Evolutionary conservation across 2,797 vertebrate genomes (phyloP).

Genomic region (Lepus townsendii): DNA sequence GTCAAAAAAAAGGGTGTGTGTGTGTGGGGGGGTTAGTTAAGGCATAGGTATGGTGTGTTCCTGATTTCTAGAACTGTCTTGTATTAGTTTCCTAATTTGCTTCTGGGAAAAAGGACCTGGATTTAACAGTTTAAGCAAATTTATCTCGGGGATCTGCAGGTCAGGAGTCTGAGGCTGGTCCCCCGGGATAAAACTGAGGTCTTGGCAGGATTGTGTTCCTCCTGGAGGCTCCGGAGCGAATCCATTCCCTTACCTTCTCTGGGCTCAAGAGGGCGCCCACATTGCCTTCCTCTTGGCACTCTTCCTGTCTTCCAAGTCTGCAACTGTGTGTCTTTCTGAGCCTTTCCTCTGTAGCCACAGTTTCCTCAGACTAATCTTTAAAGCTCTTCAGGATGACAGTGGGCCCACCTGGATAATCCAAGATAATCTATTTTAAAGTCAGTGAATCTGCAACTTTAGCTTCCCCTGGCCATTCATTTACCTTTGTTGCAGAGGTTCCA

Average conservation of each 20-base stretch:
- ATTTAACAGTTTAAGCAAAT: background rate
- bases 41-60: background rate
- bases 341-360: background rate
- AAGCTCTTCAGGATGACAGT: background rate
- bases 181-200: background rate
- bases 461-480: background rate
- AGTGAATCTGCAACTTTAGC: background rate
- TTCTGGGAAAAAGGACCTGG: background rate
- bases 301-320: background rate
- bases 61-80: constrained; percentile 1
- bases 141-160: background rate
- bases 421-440: background rate
- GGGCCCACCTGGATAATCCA: background rate
- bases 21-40: background rate
- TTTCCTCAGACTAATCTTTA: background rate
- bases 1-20: too few relatives aligned
- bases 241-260: background rate
- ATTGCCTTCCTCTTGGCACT: background rate
- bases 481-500: background rate
- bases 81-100: background rate
- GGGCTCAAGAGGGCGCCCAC: background rate
- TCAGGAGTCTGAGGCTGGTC: background rate
- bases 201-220: background rate
- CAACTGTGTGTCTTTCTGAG: background rate
- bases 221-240: background rate